Base-by-base conservation (phyloP, 2,797 vertebrate genomes). In the Falco cherrug region DNA sequence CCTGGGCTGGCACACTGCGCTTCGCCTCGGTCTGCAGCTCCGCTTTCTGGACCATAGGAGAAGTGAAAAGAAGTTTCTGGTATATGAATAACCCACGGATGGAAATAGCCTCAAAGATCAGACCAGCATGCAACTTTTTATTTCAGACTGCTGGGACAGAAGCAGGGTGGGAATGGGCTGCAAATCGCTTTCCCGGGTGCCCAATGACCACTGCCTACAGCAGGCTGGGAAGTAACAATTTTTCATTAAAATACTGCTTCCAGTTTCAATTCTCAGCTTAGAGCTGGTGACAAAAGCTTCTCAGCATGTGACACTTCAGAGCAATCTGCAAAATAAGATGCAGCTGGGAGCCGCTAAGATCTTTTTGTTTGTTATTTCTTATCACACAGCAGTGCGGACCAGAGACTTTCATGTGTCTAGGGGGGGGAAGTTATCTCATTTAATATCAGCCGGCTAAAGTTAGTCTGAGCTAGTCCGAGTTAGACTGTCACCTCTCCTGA, bases 261-360 rank as follows among this genome's bases (percentile, higher is more conserved):
- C 63, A 73, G 74, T 71, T 91, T 41, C 92, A 94, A 75, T 97
- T 97, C 92, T 90, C 95, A 90, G 83, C 60, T 92, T 65, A 41
- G 80, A 64, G 76, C 53, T 68, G 56, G 83, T 87, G 90, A 92
- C 84, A 93, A 91, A 33, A 77, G 69, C 78, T 84, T 70, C 95
- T 90, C 91, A 82, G 91, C 82, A 37, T 47, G 84, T 25, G 73
- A 78, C 48, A 57, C 75, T 84, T 95, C 77, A 43, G 82, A 87
- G 57, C 69, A 85, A 78, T 26, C 59, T 80, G 67, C 56, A 80
- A 70, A 93, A 59, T 59, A 41, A 68, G 82, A 65, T 73, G 85
- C 33, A 87, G 70, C 41, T 75, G 82, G 89, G 74, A 90, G 76
- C 65, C 92, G 69, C 69, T 60, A 69, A 15, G 50, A 39, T 29